Conservation (phyloP, 2,797 vertebrate species). For the Cirrhinus molitorella region DNA sequence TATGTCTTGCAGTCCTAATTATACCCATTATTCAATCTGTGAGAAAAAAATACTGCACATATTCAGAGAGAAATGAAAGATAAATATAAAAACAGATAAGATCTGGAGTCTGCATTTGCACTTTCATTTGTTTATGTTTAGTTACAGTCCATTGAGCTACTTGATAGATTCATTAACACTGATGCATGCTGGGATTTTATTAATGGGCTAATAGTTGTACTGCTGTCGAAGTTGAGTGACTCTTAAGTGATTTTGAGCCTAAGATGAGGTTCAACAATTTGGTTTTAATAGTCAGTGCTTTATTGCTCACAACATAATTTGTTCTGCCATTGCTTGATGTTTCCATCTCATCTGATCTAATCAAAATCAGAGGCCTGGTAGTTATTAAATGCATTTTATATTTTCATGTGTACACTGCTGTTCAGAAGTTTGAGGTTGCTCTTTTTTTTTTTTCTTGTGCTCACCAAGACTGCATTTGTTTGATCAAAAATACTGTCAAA, state of each 20-base stretch:
- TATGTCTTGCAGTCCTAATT: constrained; percentile 65
- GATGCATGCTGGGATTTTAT: constrained; percentile 78
- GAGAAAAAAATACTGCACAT: constrained; percentile 44
- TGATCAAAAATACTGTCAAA: background rate
- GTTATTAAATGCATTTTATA: background rate
- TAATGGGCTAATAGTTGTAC: constrained; percentile 72
- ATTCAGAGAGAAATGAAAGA: constrained; percentile 48
- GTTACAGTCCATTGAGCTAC: constrained; percentile 79
- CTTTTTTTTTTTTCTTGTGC: too few species aligned
- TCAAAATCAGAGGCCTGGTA: constrained; percentile 1
- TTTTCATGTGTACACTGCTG: background rate
- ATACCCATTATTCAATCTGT: constrained; percentile 68
- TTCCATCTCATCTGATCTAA: constrained; percentile 22
- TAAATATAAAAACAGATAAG: constrained; percentile 67
- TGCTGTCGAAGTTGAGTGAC: constrained; percentile 33
- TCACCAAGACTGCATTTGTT: background rate
- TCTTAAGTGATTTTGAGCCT: constrained; percentile 35
- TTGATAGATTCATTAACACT: constrained; percentile 81
- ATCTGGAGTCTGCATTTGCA: constrained; percentile 64
- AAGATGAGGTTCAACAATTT: constrained; percentile 65
- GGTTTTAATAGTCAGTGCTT: constrained; percentile 52
- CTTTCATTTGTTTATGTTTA: constrained; percentile 78
- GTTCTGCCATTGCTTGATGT: constrained; percentile 12
- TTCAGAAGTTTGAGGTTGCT: background rate
- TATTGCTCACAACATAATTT: constrained; percentile 44